These are phyloP conservation scores for Actinemys pallida DNA, from an alignment of 2,113 vertebrate genomes.

Conservation along the genomic window DNA sequence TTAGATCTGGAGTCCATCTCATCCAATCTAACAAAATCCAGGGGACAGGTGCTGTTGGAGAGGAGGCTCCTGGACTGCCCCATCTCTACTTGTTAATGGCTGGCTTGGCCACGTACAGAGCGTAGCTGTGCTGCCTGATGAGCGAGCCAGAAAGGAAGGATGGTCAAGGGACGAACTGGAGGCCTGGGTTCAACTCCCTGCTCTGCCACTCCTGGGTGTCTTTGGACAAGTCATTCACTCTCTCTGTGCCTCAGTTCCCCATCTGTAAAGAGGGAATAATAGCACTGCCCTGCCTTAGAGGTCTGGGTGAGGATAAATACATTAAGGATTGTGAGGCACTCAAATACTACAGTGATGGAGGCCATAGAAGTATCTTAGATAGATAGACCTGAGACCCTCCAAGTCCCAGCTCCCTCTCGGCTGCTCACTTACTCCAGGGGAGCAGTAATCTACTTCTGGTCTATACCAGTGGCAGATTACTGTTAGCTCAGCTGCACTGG, in stretches of 20 bases:
- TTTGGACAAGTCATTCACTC: not conserved
- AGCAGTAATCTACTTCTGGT: not conserved
- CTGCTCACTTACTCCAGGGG: not conserved
- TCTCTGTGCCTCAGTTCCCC: not conserved
- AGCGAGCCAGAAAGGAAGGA: not conserved
- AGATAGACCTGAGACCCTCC: not conserved
- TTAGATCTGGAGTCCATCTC: not conserved
- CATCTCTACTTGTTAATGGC: not conserved
- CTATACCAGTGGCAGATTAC: not conserved
- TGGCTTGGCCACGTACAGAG: accelerated
- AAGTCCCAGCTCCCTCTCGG: not conserved
- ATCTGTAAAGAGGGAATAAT: not conserved
- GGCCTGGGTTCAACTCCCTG: not conserved
- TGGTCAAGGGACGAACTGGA: not conserved
- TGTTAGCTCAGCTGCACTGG: not conserved
- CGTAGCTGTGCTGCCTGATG: not conserved
- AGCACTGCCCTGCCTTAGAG: not conserved
- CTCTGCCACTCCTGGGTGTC: not conserved
- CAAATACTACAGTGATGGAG: not conserved
- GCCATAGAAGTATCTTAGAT: not conserved
- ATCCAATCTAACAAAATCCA: not conserved
- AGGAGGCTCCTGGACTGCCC: not conserved
- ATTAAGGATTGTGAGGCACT: not conserved
- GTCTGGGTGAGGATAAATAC: not conserved
- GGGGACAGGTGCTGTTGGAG: not conserved